Base-by-base conservation (phyloP, 64 coral and sea anemone genomes). In the Actinia tenebrosa region DNA sequence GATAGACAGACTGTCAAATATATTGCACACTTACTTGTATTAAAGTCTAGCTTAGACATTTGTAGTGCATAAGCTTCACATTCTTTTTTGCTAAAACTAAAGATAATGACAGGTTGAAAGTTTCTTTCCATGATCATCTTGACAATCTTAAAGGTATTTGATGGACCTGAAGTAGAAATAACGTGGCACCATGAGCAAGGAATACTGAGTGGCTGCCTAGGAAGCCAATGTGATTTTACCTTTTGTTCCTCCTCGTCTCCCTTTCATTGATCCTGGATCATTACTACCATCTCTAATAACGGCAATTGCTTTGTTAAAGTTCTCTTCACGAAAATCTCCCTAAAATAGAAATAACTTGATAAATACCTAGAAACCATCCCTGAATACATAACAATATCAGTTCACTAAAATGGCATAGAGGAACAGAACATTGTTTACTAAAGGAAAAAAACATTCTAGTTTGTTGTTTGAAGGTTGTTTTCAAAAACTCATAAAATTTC, bases 111-210 rank as follows among this genome's bases (percentile, higher is more conserved):
- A 16, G 96, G 96, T 62, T 98, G 96, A 78, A 98, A 98, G 63
- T 90, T 98, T 55, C 96, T 92, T 79, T 98, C 96, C 96, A 98
- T 98, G n/a, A 98, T 98, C 96, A 98, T 98, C 87, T 98, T 98
- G 52, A 98, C 96, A 20, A 98, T 98, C 84, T 95, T 98, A 85
- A 98, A 98, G 60, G 89, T 88, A 86, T 94, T 98, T 71, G 96
- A 98, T 26, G 96, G 96, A 43, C 96, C 96, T 98, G 50, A 7
- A 84, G 88, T 9, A 50, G 58, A 92, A 71, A 55, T 58, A 16
- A 58, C 7, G 13, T 58, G 0, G 47, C 56, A 7, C 5, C 56
- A 58, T 58, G 7, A 58, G 10, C 2, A 58, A 58, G 56, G 10
- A 58, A 58, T 58, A 14, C 2, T 14, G 10, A 58, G 15, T 58